Base-by-base conservation (phyloP, 2,113 vertebrate species). In the Elephas maximus region DNA sequence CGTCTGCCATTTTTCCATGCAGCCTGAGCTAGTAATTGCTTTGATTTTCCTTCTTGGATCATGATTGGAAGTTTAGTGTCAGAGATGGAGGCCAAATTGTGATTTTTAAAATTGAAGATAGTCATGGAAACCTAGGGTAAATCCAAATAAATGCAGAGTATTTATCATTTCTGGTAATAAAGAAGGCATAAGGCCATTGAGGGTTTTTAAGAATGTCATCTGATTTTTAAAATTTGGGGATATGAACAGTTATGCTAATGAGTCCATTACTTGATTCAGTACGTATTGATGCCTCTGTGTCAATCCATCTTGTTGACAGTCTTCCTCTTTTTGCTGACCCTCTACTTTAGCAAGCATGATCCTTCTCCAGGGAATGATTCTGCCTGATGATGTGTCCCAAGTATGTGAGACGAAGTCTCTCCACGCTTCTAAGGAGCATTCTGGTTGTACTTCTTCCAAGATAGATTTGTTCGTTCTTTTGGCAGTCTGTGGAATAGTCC, bases 81-180 rank as follows among this genome's bases (percentile, higher is more conserved):
- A 7, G 44, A 94, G 14, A 30, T 80, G 6, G 77, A 94, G 79
- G 48, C 45, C 71, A 84, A 87, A 33, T 63, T 53, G 41, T 69
- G 8, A 24, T 82, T 93, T 93, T 76, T 62, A 41, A 91, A 94
- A 77, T 37, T 71, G 48, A 88, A 88, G 24, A 48, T 12, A 80
- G 33, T 92, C 17, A 28, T 51, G 18, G 57, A 88, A 84, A 80
- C 76, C 20, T 67, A 76, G 53, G 63, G 41, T 85, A 48, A 88
- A 88, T 26, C 24, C 44, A 23, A 30, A 67, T 23, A 67, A 65
- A 92, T 82, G 53, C 6, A 86, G 11, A 76, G 10, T 93, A 89
- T 71, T 89, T 92, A 57, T 77, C 48, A 71, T 93, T 94, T 94
- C 44, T 93, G 51, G 63, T 73, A 82, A 67, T 17, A 74, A 67